These are phyloP conservation scores for Corella eumyota DNA, from an alignment of 23 tunicate species.

Conservation along the genomic window DNA sequence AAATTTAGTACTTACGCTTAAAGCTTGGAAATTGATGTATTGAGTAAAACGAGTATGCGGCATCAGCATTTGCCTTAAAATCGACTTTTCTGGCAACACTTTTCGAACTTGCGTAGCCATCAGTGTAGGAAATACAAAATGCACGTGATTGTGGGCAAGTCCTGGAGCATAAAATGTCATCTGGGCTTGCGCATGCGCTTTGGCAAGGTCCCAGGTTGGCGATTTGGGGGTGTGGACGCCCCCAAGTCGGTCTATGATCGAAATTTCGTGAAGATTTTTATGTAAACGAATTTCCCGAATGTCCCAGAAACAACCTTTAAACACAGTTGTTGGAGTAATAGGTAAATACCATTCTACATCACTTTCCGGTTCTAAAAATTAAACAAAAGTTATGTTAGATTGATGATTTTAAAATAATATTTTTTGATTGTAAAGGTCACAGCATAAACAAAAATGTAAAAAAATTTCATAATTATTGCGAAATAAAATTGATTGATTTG, in stretches of 20 bases:
- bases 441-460: no score
- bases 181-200: slow-evolving; percentile 84
- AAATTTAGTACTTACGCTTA: slow-evolving; percentile 47
- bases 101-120: slow-evolving; percentile 31
- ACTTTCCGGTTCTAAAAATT: no score
- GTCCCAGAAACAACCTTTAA: slow-evolving; percentile 59
- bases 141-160: slow-evolving; percentile 46
- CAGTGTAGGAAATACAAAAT: slow-evolving; percentile 55
- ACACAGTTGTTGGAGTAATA: slow-evolving; percentile 11
- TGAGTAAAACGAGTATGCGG: slow-evolving; percentile 76
- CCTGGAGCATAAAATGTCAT: slow-evolving; percentile 74
- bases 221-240: slow-evolving; percentile 43
- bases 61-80: slow-evolving; percentile 51
- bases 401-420: no score
- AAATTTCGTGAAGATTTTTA: slow-evolving; percentile 14
- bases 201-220: slow-evolving; percentile 58
- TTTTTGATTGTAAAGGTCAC: no score
- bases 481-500: background rate
- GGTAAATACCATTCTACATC: slow-evolving; percentile 32
- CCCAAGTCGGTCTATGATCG: slow-evolving; percentile 32
- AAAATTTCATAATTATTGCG: background rate
- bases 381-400: no score
- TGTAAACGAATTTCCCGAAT: slow-evolving; percentile 37
- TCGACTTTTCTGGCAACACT: slow-evolving; percentile 23
- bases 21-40: slow-evolving; percentile 49